Evolutionary conservation across 2,888 invertebrate genomes (phyloP).

Genomic region (Agrilus mali): DNA sequence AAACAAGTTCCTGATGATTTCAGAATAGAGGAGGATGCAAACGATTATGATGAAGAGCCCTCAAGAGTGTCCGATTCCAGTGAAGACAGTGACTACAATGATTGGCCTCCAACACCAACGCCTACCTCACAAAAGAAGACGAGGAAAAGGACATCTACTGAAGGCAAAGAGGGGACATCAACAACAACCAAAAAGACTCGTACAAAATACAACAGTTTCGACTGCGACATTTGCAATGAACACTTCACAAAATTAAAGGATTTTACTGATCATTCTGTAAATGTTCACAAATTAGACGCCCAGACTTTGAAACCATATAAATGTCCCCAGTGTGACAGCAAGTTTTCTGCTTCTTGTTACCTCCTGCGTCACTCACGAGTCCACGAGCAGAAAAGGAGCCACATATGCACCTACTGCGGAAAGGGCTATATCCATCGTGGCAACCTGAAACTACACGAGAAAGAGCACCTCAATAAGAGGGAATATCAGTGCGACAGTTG

Average conservation of each 20-base stretch:
- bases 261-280: neutral
- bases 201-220: neutral
- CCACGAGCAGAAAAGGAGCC: constrained; percentile 11
- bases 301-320: constrained; percentile 21
- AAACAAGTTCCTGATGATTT: neutral
- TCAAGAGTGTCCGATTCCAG: no score
- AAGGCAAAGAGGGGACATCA: neutral
- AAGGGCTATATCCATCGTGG: constrained; percentile 2
- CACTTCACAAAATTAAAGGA: neutral
- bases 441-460: constrained; percentile 3
- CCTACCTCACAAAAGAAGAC: neutral
- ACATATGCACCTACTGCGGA: constrained; percentile 3
- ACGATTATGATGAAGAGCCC: neutral
- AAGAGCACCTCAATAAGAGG: constrained; percentile 14
- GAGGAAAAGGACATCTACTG: no score
- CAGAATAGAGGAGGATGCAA: neutral
- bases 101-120: no score
- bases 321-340: constrained; percentile 21
- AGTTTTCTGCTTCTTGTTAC: constrained; percentile 21
- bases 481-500: neutral
- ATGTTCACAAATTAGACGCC: constrained; percentile 11
- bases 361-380: constrained; percentile 22
- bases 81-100: no score
- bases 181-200: neutral
- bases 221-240: neutral